Evolutionary conservation across 2,888 invertebrate genomes (phyloP).

Genomic region (Adelognathus sp.): DNA sequence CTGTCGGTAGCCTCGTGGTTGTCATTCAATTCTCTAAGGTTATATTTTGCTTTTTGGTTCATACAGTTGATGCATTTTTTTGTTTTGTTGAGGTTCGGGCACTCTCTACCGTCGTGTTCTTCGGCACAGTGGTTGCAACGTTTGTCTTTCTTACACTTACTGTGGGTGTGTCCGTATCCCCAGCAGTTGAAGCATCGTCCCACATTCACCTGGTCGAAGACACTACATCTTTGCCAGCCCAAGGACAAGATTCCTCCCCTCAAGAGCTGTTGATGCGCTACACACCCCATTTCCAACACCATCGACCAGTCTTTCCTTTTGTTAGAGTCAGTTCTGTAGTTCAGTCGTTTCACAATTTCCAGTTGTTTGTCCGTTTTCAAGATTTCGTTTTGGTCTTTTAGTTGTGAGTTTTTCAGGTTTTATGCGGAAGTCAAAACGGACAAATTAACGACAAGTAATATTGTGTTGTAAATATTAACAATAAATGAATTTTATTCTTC

Average conservation of each 20-base stretch:
- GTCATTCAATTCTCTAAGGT: not conserved
- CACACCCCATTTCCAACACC: not conserved
- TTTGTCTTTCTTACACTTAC: not conserved
- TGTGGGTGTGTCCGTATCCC: not conserved
- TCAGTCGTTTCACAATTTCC: not conserved
- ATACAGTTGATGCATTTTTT: not conserved
- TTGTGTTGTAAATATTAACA: too few species aligned
- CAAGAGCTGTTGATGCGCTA: slow-evolving; percentile 6
- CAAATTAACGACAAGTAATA: too few species aligned
- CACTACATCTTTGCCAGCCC: not conserved
- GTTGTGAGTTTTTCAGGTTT: not conserved
- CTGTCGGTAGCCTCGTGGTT: slow-evolving; percentile 10
- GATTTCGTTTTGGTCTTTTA: not conserved
- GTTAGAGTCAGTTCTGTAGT: not conserved
- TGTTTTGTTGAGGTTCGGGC: not conserved
- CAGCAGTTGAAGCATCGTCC: slow-evolving; percentile 13
- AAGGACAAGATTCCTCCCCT: not conserved
- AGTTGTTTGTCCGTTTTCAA: not conserved
- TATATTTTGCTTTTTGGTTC: not conserved
- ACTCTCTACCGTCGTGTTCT: not conserved
- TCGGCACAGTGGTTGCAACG: not conserved
- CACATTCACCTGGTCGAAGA: not conserved
- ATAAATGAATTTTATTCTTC: too few species aligned
- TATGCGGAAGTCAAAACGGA: too few species aligned
- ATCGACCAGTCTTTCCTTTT: not conserved